Percentiles rank a stretch among this genome's conserved stretches.
Evolutionary conservation across 2,888 invertebrate species (phyloP).

Genomic region (Orthosia gracilis): DNA sequence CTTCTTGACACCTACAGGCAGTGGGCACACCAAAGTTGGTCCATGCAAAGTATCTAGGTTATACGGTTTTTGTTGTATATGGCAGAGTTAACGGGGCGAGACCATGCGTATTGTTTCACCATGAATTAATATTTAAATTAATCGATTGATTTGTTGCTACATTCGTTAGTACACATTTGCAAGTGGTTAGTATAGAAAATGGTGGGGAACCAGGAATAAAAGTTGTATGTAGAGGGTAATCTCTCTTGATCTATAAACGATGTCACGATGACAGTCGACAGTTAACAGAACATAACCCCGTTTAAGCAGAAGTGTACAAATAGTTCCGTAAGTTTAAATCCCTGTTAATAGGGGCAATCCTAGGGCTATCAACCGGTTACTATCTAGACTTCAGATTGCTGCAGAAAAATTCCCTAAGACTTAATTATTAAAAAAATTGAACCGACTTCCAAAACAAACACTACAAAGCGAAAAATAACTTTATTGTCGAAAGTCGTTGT

Average conservation of each 20-base stretch:
- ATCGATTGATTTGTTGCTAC: slow-evolving; percentile 21
- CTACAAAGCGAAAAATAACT: too few relatives aligned
- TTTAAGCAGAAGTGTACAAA: too few relatives aligned
- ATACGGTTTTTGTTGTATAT: slow-evolving; percentile 27
- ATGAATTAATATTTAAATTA: slow-evolving; percentile 39
- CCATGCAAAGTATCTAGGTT: slow-evolving; percentile 33
- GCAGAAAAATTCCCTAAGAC: background rate
- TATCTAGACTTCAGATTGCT: too few relatives aligned
- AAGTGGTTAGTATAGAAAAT: background rate
- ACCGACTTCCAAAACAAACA: too few relatives aligned
- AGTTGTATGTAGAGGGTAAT: background rate
- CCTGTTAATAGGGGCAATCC: too few relatives aligned
- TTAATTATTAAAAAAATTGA: background rate
- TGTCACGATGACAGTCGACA: too few relatives aligned
- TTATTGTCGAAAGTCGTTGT: too few relatives aligned
- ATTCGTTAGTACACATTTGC: background rate
- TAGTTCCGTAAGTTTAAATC: too few relatives aligned
- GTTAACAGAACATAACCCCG: too few relatives aligned
- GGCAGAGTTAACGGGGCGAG: slow-evolving; percentile 42
- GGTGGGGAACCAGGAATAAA: background rate
- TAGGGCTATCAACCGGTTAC: too few relatives aligned
- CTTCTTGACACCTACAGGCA: too few relatives aligned
- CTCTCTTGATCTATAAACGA: background rate
- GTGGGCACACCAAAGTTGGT: slow-evolving; percentile 2
- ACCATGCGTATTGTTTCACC: slow-evolving; percentile 28